Evolutionary conservation across 2,797 vertebrate genomes (phyloP), one percentile per base, ranked within the genome.

Genomic region (Spea hammondii): DNA sequence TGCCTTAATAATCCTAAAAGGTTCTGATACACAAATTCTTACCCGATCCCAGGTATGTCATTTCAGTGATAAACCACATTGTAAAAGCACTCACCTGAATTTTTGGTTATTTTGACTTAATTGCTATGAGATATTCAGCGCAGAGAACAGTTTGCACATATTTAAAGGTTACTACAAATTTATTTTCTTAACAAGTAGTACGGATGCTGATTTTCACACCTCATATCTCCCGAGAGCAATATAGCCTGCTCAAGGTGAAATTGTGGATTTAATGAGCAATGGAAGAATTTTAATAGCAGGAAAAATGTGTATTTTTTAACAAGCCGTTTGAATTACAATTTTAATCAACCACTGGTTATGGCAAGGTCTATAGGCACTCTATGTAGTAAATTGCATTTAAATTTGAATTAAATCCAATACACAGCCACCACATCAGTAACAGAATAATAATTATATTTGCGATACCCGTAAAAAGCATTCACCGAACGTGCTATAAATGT

Each of bases 151-250:
- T 8, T 66, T 64, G 55, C 65, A 59, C 54, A 60, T 69, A 69
- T 60, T 69, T 72, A 79, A 79, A 79, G 72, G 72, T 74, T 79
- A 79, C 48, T 48, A 69, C 50, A 74, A 70, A 75, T 70, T 55
- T 75, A 70, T 80, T 65, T 80, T 80, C 65, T 57, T 75, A 80
- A 70, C 73, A 76, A 76, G 72, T 54, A 75, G 66, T 13, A 17
- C 54, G 57, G 59, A 76, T 71, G 67, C 59, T 65, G 73, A 76
- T 80, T 80, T 70, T 80, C 74, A 80, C 73, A 67, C 62, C 74
- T 80, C 79, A 72, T 80, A 76, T 80, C 79, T 76, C 73, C 60
- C n/a, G 67, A 65, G 79, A 65, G 73, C 72, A 76, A 71, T 65
- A 66, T 65, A 80, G 44, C 12, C 67, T 14, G 49, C 65, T 76